Evolutionary conservation across 2,888 invertebrate genomes (phyloP).

Genomic region (Cheilosia grossa): DNA sequence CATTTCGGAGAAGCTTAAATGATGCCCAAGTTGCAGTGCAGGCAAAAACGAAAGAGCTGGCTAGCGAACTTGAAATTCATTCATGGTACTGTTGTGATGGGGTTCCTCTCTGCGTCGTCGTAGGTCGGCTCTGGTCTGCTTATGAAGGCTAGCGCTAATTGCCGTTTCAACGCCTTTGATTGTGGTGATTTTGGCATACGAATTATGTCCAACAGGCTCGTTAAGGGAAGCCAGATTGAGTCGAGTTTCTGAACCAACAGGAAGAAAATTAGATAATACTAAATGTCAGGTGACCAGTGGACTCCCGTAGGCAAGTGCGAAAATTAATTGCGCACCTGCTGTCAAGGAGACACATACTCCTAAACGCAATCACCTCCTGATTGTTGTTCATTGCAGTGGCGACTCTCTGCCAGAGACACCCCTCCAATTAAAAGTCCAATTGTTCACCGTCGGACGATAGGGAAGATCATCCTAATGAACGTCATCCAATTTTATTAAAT

Average conservation of each 20-base stretch:
- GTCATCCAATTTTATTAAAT: background rate
- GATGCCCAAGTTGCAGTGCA: background rate
- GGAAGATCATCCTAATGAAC: no score
- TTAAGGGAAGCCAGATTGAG: slow-evolving; percentile 2
- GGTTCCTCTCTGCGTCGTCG: slow-evolving; percentile 6
- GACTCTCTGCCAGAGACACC: background rate
- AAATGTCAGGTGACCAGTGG: background rate
- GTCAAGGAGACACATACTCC: background rate
- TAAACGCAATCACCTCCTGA: background rate
- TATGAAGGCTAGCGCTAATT: slow-evolving; percentile 51
- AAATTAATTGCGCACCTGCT: slow-evolving; percentile 25
- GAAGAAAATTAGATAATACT: slow-evolving; percentile 40
- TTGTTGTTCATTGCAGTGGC: slow-evolving; percentile 20
- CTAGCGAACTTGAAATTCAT: slow-evolving; percentile 69
- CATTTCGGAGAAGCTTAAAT: background rate
- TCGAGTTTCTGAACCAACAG: slow-evolving; percentile 29
- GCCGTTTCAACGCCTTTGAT: slow-evolving; percentile 6
- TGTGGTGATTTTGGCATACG: slow-evolving; percentile 12
- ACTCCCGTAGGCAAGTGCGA: slow-evolving; percentile 5
- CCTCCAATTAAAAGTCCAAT: no score
- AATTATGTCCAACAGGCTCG: background rate
- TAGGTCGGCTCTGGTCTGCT: slow-evolving; percentile 27
- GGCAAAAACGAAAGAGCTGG: slow-evolving; percentile 61
- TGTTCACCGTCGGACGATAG: no score
- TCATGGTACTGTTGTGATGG: slow-evolving; percentile 35